Base-by-base conservation (phyloP, 2,797 vertebrate genomes). In the Lepidocolaptes lacrymiger region DNA sequence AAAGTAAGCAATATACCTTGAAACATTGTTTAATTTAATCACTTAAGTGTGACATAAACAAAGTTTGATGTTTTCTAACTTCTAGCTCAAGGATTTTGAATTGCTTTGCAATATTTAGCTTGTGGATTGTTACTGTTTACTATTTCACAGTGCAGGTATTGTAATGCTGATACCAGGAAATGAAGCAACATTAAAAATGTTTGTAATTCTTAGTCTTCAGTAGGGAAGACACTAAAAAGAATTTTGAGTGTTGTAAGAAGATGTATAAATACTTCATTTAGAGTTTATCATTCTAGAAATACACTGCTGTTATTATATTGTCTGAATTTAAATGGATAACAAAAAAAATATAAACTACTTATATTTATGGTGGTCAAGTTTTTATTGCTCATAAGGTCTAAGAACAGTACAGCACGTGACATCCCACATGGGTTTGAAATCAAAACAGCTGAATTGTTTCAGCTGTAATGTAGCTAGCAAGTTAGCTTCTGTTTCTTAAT, bases 1-100 rank as follows among this genome's bases (percentile, higher is more conserved):
- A 99, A 99, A 99, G 99, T 99, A 99, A 99, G 99, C 98, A 98
- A 97, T 97, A 97, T 95, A 96, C 96, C 96, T 98, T 98, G 96
- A 98, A 97, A 91, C 75, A 95, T 97, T 97, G 77, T 97, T 95
- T 97, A 93, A 96, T 96, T 94, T 91, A 80, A 95, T 97, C 37
- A 24, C 95, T 96, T 69, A 97, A 89, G 85, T 97, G 80, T 96
- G 94, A 88, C 96, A 94, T 64, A 82, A 95, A 94, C 55, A 91
- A 85, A 85, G 89, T 76, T 85, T 8, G 27, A 62, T 96, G 93
- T 94, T 97, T 96, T 95, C 27, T 93, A 96, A 88, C 89, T 95
- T 76, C 64, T 96, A 88, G 55, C 23, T 80, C 95, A 95, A 97
- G 91, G 89, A 79, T 94, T 95, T 97, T 92, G 28, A 85, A 91